A percentile compares a stretch with the other conserved stretches of the same genome.
These are phyloP conservation scores for Thunnus thynnus DNA, from an alignment of 2,113 vertebrate genomes.

Conservation along the genomic window DNA sequence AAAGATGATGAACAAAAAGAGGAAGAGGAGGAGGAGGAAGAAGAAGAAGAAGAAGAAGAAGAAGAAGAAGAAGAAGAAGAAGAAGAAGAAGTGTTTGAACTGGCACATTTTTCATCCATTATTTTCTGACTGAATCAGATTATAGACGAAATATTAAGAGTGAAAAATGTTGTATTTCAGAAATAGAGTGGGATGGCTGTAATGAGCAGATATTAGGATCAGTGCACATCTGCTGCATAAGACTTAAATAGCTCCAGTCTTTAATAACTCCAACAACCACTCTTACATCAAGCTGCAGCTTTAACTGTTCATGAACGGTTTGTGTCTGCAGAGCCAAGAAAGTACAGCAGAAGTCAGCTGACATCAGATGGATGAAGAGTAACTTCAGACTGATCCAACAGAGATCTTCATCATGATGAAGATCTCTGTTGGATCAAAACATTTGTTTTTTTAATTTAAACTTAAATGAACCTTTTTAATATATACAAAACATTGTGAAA, in stretches of 20 bases:
- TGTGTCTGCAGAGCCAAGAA: too few relatives aligned
- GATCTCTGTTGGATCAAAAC: too few relatives aligned
- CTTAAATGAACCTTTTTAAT: too few relatives aligned
- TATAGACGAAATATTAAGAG: slow-evolving; percentile 40
- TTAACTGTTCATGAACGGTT: too few relatives aligned
- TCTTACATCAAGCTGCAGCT: too few relatives aligned
- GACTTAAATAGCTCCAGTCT: slow-evolving; percentile 62
- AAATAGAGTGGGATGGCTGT: slow-evolving; percentile 53
- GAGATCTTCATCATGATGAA: too few relatives aligned
- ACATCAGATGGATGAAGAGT: too few relatives aligned
- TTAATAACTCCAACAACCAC: slow-evolving; percentile 35
- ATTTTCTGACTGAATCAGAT: slow-evolving; percentile 55
- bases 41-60: neutral
- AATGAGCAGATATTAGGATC: slow-evolving; percentile 60
- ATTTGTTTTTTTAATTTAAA: too few relatives aligned
- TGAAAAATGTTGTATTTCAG: slow-evolving; percentile 62
- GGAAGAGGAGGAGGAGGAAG: neutral
- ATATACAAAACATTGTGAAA: too few relatives aligned
- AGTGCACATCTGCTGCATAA: slow-evolving; percentile 61
- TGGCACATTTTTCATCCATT: slow-evolving; percentile 2
- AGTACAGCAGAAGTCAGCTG: too few relatives aligned
- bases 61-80: too few relatives aligned
- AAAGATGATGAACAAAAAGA: neutral
- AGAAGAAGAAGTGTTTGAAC: slow-evolving; percentile 1
- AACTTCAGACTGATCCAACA: too few relatives aligned